These are phyloP conservation scores for Smutsia temminckii DNA, from an alignment of 2,797 vertebrate genomes.

Conservation along the genomic window DNA sequence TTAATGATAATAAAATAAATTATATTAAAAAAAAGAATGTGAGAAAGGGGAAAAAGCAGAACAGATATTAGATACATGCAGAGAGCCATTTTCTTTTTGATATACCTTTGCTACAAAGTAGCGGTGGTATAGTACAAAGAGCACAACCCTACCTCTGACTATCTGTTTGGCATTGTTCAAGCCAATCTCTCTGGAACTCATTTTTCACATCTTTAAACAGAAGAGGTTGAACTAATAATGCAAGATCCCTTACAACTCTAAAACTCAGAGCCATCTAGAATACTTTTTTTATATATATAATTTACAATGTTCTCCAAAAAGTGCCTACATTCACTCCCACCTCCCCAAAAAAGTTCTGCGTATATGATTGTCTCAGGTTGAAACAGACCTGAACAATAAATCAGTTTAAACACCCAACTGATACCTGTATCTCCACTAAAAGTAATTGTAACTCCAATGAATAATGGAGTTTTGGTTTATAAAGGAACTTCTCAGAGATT, in stretches of 20 bases:
- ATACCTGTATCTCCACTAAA: neutral
- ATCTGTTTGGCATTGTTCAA: neutral
- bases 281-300: neutral
- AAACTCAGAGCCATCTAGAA: neutral
- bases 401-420: neutral
- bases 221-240: neutral
- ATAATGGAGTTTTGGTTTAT: conserved; percentile 23
- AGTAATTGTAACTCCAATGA: neutral
- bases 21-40: neutral
- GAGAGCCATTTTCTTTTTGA: neutral
- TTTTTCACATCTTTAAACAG: conserved; percentile 20
- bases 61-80: neutral
- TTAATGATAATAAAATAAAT: no score
- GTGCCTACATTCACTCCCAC: neutral
- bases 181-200: neutral
- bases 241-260: neutral
- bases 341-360: neutral
- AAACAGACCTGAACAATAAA: neutral
- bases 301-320: conserved; percentile 5
- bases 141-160: neutral
- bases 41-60: neutral
- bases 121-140: neutral
- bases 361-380: neutral
- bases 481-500: neutral
- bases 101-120: neutral